Evolutionary conservation across 1,140 invertebrate genomes (phyloP).

Genomic region (Trichonephila clavata): DNA sequence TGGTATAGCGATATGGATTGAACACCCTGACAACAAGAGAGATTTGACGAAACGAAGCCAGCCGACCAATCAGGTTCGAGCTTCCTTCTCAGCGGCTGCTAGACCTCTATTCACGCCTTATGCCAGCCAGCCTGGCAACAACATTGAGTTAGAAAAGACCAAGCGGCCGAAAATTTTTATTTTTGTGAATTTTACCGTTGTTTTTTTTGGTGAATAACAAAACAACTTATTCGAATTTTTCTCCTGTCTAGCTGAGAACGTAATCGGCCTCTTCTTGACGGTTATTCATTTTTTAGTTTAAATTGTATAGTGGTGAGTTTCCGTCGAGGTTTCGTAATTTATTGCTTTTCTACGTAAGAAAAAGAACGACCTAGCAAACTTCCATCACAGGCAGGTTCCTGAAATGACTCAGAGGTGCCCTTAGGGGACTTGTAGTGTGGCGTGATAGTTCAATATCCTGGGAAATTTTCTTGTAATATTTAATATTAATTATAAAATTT

Average conservation of each 20-base stretch:
- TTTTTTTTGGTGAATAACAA: background rate
- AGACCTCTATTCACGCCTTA: constrained; percentile 51
- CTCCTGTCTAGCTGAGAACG: background rate
- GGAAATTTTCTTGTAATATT: background rate
- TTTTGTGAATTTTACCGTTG: background rate
- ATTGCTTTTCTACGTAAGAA: background rate
- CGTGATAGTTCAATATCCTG: constrained; percentile 25
- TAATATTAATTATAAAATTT: background rate
- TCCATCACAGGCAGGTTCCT: constrained; percentile 29
- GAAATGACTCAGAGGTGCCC: constrained; percentile 7
- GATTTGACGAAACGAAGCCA: constrained; percentile 34
- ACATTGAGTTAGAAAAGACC: background rate
- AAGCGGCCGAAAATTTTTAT: constrained; percentile 10
- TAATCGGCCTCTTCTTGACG: background rate
- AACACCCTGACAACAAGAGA: constrained; percentile 73
- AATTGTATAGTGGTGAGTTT: background rate
- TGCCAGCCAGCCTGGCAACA: constrained; percentile 67
- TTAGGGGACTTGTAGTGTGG: constrained; percentile 2
- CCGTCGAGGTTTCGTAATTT: background rate
- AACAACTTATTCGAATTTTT: background rate
- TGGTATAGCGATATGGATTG: constrained; percentile 59
- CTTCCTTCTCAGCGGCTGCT: constrained; percentile 56
- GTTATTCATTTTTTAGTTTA: background rate
- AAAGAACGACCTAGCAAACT: constrained; percentile 9
- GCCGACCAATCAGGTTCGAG: constrained; percentile 59